phyloP scores from a whole-genome alignment of 2,888 invertebrate species.

The Chaetoderma sp. region DNA sequence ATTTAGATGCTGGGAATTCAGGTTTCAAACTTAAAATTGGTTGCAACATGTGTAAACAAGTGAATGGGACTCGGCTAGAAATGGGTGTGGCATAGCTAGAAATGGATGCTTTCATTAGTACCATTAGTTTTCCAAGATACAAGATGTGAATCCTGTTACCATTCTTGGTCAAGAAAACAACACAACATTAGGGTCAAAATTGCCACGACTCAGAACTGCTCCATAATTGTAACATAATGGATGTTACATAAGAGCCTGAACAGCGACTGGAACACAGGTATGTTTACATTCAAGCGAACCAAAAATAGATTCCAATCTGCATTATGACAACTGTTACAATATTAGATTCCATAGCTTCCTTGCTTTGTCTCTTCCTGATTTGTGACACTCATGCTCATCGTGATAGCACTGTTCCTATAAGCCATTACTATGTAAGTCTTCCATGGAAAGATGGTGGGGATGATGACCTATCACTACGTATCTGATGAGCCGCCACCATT shows the following conservation, averaged over 20 bases:
- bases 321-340: no score
- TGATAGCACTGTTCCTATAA: not conserved
- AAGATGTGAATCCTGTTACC: not conserved
- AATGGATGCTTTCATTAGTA: no score
- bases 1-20: no score
- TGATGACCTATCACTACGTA: conserved; percentile 17
- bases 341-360: not conserved
- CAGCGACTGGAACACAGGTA: not conserved
- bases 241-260: not conserved
- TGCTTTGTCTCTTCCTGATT: conserved; percentile 1
- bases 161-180: not conserved
- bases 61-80: no score
- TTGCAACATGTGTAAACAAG: no score
- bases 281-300: not conserved
- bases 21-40: no score
- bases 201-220: not conserved
- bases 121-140: not conserved
- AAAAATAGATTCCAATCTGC: no score
- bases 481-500: conserved; percentile 41
- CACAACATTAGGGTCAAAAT: not conserved
- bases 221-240: not conserved
- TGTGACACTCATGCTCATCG: not conserved
- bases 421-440: not conserved
- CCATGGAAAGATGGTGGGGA: not conserved
- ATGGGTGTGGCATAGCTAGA: no score